Conservation (phyloP, 1,140 invertebrate species). For the Drosophila cardini region DNA sequence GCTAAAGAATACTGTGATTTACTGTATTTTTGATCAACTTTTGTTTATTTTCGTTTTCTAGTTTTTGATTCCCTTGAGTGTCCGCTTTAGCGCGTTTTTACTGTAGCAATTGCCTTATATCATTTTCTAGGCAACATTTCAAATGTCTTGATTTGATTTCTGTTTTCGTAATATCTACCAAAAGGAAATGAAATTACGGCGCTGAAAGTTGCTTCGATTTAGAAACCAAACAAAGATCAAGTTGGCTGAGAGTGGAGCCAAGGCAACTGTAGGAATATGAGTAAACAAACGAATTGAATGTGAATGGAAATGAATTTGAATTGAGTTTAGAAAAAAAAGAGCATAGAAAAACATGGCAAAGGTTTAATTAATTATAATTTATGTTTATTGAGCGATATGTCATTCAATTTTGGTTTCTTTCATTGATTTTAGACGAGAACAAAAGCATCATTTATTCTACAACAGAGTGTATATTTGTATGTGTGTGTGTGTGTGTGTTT, state of each 20-base stretch:
- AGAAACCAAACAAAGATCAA: constrained; percentile 25
- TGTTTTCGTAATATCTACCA: constrained; percentile 21
- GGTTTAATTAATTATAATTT: constrained; percentile 80
- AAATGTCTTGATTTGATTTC: constrained; percentile 1
- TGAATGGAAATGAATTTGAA: constrained; percentile 54
- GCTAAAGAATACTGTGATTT: too few species aligned
- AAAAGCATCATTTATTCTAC: constrained; percentile 42
- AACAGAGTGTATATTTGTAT: constrained; percentile 35
- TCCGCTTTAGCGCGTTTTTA: not conserved
- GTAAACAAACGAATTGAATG: constrained; percentile 57
- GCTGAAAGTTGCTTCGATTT: constrained; percentile 31
- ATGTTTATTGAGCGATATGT: constrained; percentile 80
- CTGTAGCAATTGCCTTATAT: constrained; percentile 10
- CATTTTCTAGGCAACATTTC: constrained; percentile 16
- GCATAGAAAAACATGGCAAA: constrained; percentile 62
- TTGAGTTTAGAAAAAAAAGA: constrained; percentile 60
- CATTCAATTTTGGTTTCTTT: constrained; percentile 61
- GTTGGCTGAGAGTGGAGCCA: constrained; percentile 8
- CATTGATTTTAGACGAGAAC: constrained; percentile 57
- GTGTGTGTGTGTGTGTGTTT: too few species aligned
- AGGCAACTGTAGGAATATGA: constrained; percentile 11
- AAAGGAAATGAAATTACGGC: constrained; percentile 16
- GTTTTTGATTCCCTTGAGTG: not conserved
- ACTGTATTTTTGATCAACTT: not conserved
- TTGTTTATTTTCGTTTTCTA: not conserved